Conservation (phyloP, 2,797 vertebrate species). For the Caiman crocodilus region DNA sequence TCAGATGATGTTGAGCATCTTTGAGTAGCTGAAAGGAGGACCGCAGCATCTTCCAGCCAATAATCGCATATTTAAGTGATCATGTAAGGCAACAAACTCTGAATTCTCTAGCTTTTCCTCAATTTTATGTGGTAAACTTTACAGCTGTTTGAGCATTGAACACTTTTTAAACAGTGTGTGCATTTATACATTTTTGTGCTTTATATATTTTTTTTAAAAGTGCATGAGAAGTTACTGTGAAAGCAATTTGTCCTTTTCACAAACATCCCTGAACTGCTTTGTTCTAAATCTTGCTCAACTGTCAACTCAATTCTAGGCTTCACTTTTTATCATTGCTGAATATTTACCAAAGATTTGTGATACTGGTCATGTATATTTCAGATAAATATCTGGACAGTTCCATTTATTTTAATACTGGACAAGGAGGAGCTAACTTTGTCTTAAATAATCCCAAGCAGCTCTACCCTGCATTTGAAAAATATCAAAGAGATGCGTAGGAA, state of each 20-base stretch:
- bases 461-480: neutral
- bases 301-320: neutral
- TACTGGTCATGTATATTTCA: neutral
- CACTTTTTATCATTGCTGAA: neutral
- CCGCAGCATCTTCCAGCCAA: neutral
- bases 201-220: neutral
- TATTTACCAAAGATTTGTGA: neutral
- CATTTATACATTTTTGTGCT: neutral
- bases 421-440: neutral
- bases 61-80: rapidly evolving
- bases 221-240: neutral
- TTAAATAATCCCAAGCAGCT: neutral
- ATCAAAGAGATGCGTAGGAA: neutral
- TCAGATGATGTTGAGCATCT: neutral
- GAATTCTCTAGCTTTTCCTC: neutral
- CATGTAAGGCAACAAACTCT: rapidly evolving
- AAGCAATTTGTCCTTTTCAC: neutral
- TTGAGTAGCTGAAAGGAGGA: neutral
- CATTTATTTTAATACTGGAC: neutral
- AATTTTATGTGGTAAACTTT: neutral
- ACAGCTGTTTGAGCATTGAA: neutral
- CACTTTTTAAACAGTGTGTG: too few relatives aligned
- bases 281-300: neutral
- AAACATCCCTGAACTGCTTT: neutral
- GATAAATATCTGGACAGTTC: neutral